Conservation (phyloP, 2,113 vertebrate genomes). For the Siniperca knerii region DNA sequence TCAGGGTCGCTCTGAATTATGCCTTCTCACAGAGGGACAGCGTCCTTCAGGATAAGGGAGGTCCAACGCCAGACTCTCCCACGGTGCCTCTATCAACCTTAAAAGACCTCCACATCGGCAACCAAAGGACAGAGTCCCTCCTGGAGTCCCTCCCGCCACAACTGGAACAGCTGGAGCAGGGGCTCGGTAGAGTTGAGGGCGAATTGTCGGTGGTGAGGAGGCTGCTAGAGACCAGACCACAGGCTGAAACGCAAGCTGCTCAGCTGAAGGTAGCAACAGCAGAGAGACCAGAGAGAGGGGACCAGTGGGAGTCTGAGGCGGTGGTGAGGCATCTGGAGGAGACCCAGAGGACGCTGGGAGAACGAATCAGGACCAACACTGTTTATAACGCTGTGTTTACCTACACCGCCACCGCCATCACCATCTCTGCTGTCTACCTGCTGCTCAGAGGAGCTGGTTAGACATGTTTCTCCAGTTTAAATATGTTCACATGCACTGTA, state of each 20-base stretch:
- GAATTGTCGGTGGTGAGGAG: constrained; percentile 64
- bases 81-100: constrained; percentile 60
- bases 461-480: neutral
- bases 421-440: constrained; percentile 89
- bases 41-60: neutral
- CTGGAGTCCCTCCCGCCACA: constrained; percentile 55
- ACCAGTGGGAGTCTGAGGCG: constrained; percentile 70
- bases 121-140: constrained; percentile 68
- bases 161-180: constrained; percentile 53
- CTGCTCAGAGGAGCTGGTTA: constrained; percentile 84
- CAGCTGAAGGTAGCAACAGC: neutral
- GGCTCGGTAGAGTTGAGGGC: constrained; percentile 45
- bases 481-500: neutral
- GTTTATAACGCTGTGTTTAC: constrained; percentile 88
- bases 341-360: constrained; percentile 85
- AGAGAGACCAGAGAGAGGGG: constrained; percentile 32
- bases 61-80: neutral
- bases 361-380: constrained; percentile 86
- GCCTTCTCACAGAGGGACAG: constrained; percentile 14
- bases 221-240: constrained; percentile 51
- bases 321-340: constrained; percentile 85
- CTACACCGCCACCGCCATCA: constrained; percentile 84
- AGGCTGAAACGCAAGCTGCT: neutral
- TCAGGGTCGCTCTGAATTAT: constrained; percentile 82
- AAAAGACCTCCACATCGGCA: constrained; percentile 38